Percentiles rank a stretch among this genome's conserved stretches.
phyloP scores from a whole-genome alignment of 2,797 vertebrate species.

The Lepilemur ruficaudatus region DNA sequence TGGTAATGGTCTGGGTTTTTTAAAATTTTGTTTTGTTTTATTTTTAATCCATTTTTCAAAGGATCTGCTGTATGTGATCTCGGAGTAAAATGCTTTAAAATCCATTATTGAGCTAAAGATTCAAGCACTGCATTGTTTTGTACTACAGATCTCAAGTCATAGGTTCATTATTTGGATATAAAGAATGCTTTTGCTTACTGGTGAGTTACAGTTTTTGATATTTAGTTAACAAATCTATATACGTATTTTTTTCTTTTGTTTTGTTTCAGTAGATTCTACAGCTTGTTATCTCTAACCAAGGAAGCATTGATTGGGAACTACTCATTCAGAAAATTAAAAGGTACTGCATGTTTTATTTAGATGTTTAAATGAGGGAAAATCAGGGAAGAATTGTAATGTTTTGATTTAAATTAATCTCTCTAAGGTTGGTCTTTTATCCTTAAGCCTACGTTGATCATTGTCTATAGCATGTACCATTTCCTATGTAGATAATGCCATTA shows the following conservation, averaged over 20 bases:
- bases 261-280: constrained; percentile 81
- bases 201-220: constrained; percentile 67
- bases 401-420: constrained; percentile 53
- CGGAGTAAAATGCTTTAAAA: constrained; percentile 64
- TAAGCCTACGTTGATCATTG: constrained; percentile 9
- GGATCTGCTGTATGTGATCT: constrained; percentile 68
- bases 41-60: constrained; percentile 59
- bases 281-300: constrained; percentile 59
- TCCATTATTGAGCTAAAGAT: constrained; percentile 64
- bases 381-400: constrained; percentile 30
- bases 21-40: neutral
- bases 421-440: constrained; percentile 11
- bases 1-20: constrained; percentile 80
- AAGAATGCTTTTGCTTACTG: constrained; percentile 43
- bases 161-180: constrained; percentile 58
- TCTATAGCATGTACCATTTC: constrained; percentile 24
- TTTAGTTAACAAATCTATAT: constrained; percentile 46
- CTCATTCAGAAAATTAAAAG: constrained; percentile 80
- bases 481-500: constrained; percentile 25
- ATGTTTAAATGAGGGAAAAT: constrained; percentile 57
- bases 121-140: constrained; percentile 47
- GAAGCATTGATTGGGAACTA: constrained; percentile 73
- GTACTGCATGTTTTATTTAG: constrained; percentile 79
- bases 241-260: constrained; percentile 53
- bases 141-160: constrained; percentile 51